Evolutionary conservation across 2,113 vertebrate species (phyloP).

Genomic region (Pyrgilauda ruficollis): DNA sequence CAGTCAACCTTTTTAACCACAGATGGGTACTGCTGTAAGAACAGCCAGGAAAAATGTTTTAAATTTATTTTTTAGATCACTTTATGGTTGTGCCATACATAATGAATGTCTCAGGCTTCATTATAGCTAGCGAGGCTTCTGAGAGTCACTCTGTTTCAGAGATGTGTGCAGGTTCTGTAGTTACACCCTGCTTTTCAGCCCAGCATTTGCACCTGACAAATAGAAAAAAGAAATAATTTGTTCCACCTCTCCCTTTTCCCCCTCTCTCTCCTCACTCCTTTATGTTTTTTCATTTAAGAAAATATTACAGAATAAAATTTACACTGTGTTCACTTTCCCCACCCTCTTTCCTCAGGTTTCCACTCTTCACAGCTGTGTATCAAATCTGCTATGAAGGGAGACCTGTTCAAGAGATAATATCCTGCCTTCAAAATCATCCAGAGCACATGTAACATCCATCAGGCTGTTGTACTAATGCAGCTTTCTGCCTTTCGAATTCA

Average conservation of each 20-base stretch:
- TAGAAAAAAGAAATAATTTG: background rate
- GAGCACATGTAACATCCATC: conserved; percentile 75
- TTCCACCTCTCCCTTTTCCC: background rate
- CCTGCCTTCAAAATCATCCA: conserved; percentile 86
- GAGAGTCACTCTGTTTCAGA: background rate
- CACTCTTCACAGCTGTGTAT: conserved; percentile 84
- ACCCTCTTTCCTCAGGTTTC: conserved; percentile 74
- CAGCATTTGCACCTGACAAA: background rate
- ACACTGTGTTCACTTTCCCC: rapidly evolving
- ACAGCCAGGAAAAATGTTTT: background rate
- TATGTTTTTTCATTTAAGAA: background rate
- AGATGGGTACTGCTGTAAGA: background rate
- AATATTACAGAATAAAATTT: background rate
- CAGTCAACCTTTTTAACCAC: background rate
- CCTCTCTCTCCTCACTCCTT: background rate
- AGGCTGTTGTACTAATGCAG: background rate
- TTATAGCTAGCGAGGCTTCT: background rate
- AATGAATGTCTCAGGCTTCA: background rate
- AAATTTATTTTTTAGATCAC: background rate
- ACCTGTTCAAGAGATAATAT: conserved; percentile 81
- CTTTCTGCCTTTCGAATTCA: background rate
- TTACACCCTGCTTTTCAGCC: background rate
- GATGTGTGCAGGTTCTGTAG: background rate
- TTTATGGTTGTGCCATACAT: background rate
- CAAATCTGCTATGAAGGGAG: conserved; percentile 86